Evolutionary conservation across 2,888 invertebrate species (phyloP), one percentile per base, ranked within the genome.

Genomic region (Eupithecia exiguata): DNA sequence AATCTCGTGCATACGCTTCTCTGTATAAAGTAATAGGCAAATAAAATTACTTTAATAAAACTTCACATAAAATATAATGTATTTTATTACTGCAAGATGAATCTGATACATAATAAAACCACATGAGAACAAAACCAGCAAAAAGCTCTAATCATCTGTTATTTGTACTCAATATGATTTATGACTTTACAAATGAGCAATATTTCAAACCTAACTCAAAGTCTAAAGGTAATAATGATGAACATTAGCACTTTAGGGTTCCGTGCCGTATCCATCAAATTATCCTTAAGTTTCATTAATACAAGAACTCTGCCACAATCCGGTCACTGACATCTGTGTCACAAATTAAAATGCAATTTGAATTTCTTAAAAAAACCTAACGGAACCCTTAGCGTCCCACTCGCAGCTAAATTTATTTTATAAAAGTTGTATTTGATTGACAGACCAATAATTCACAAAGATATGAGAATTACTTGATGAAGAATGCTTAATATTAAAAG

Each of bases 391-490:
- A n/a, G 9, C n/a, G n/a, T 49, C 53, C 53, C 58, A 58, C 58
- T 58, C 25, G 12, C 53, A 53, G 53, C 9, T 12, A 58, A 58
- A 58, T n/a, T n/a, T n/a, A 58, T 58, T 25, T 21, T 25, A 58
- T 25, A 14, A 58, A 58, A 58, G 25, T 58, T 25, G 58, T n/a
- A 38, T 49, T 68, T 84, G 83, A 84, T 82, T 82, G 83, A 83
- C 81, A 76, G 78, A 58, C 70, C 75, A 78, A 81, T 83, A 36
- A 53, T 65, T 70, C 46, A n/a, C 43, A 25, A 46, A 62, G 14
- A 43, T 70, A 35, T n/a, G 43, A 21, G 40, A 43, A 66, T 66
- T 25, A 25, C 25, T 38, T 25, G 16, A n/a, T 6, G 40, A 66
- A 14, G 14, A 66, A 40, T 66, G n/a, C 38, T 72, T 80, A 77